Conservation (phyloP, 2,797 vertebrate genomes). For the Pseudomugil gertrudae region DNA sequence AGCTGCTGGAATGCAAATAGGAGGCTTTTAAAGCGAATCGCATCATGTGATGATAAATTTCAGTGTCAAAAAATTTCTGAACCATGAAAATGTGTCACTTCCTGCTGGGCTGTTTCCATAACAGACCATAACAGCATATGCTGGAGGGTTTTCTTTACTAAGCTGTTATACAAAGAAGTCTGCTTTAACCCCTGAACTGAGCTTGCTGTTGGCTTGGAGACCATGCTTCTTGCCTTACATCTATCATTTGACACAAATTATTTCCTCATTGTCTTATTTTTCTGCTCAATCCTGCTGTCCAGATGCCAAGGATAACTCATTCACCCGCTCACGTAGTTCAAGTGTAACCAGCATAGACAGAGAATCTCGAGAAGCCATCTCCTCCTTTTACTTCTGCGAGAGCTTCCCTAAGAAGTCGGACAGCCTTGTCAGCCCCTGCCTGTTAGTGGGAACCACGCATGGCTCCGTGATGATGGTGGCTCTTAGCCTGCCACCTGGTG, state of each 20-base stretch:
- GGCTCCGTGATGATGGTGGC: conserved; percentile 90
- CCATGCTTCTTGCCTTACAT: not conserved
- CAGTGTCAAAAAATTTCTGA: conserved; percentile 52
- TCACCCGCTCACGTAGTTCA: conserved; percentile 95
- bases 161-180: not conserved
- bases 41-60: conserved; percentile 25
- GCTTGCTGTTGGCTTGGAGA: conserved; percentile 22
- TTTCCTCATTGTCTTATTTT: conserved; percentile 32
- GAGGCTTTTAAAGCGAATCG: conserved; percentile 10
- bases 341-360: conserved; percentile 97
- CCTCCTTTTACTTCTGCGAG: conserved; percentile 93
- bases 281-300: conserved; percentile 27
- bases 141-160: not conserved
- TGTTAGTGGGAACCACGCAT: conserved; percentile 94
- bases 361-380: conserved; percentile 94
- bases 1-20: conserved; percentile 11
- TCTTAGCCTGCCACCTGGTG: conserved; percentile 87
- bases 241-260: conserved; percentile 8
- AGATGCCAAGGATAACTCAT: conserved; percentile 94
- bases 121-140: not conserved
- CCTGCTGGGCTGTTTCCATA: conserved; percentile 5
- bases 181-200: conserved; percentile 23
- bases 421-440: conserved; percentile 81
- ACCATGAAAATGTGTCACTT: not conserved
- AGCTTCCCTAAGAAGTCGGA: conserved; percentile 90